phyloP scores from a whole-genome alignment of 2,797 vertebrate genomes.

The Syngnathus acus region DNA sequence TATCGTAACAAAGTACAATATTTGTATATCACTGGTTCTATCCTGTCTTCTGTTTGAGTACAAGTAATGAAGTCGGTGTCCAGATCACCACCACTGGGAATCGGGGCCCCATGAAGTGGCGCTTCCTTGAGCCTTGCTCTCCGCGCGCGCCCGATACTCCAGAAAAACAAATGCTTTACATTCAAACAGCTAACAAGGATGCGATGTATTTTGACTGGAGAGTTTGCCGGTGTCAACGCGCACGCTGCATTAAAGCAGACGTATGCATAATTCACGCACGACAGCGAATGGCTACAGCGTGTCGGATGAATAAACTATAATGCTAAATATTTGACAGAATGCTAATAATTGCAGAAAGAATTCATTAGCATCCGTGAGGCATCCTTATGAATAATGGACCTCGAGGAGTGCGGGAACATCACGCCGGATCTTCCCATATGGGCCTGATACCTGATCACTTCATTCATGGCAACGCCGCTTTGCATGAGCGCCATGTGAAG shows the following conservation, averaged over 20 bases:
- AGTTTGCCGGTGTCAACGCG: constrained; percentile 20
- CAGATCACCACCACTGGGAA: constrained; percentile 47
- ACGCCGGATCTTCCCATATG: constrained; percentile 26
- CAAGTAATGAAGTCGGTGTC: constrained; percentile 58
- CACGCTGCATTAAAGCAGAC: constrained; percentile 21
- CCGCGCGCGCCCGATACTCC: constrained; percentile 28
- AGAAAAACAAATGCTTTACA: constrained; percentile 9
- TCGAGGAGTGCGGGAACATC: constrained; percentile 29
- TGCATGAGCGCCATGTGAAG: constrained; percentile 45
- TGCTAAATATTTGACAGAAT: constrained; percentile 48
- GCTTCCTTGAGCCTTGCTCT: constrained; percentile 59
- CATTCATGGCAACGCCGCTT: constrained; percentile 31
- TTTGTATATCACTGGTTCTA: too few species aligned
- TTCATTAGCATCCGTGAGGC: constrained; percentile 35
- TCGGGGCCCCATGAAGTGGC: constrained; percentile 20
- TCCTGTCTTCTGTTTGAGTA: constrained; percentile 16
- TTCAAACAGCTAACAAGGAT: constrained; percentile 1
- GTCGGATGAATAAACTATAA: constrained; percentile 40
- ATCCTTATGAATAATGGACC: constrained; percentile 41
- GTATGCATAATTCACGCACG: constrained; percentile 20
- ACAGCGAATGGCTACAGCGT: constrained; percentile 20
- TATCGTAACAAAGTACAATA: too few species aligned
- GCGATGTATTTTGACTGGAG: constrained; percentile 9
- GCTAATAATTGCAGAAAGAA: constrained; percentile 27
- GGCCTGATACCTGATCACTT: constrained; percentile 42